A percentile compares a stretch with the other conserved stretches of the same genome.
phyloP scores from a whole-genome alignment of 2,888 invertebrate species.

The Ectemnius cavifrons region DNA sequence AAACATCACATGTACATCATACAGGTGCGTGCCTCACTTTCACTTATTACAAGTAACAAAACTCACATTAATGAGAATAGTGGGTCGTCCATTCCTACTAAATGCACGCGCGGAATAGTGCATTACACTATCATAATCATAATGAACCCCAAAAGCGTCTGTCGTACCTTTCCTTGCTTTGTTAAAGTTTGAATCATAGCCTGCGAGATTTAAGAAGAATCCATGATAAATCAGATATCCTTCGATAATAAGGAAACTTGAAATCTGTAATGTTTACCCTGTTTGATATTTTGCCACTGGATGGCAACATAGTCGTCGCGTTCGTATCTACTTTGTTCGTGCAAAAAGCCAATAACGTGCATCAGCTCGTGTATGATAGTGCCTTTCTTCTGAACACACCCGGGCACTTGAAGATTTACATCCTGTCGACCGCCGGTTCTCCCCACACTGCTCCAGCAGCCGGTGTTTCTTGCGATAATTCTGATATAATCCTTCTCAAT shows the following conservation, averaged over 20 bases:
- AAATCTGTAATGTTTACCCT: slow-evolving; percentile 77
- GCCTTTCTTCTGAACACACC: slow-evolving; percentile 85
- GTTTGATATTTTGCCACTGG: slow-evolving; percentile 84
- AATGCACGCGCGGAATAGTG: slow-evolving; percentile 90
- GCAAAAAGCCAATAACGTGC: slow-evolving; percentile 89
- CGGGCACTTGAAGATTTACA: slow-evolving; percentile 87
- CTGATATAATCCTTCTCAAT: slow-evolving; percentile 85
- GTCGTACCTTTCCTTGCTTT: slow-evolving; percentile 81
- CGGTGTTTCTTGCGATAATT: slow-evolving; percentile 84
- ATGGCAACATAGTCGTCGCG: slow-evolving; percentile 85
- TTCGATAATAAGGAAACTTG: neutral
- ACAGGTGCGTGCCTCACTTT: no score
- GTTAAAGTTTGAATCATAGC: slow-evolving; percentile 85
- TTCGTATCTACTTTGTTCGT: slow-evolving; percentile 89
- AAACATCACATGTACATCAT: no score
- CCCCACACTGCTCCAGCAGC: slow-evolving; percentile 91
- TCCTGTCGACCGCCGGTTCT: slow-evolving; percentile 84
- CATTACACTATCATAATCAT: slow-evolving; percentile 91
- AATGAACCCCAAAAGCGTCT: slow-evolving; percentile 84
- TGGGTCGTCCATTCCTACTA: slow-evolving; percentile 85
- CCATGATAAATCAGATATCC: neutral
- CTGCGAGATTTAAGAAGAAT: slow-evolving; percentile 70
- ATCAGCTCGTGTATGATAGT: slow-evolving; percentile 89
- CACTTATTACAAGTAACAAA: no score
- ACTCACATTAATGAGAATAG: slow-evolving; percentile 85